phyloP scores from a whole-genome alignment of 2,113 vertebrate species.

The Zosterops hypoxanthus region DNA sequence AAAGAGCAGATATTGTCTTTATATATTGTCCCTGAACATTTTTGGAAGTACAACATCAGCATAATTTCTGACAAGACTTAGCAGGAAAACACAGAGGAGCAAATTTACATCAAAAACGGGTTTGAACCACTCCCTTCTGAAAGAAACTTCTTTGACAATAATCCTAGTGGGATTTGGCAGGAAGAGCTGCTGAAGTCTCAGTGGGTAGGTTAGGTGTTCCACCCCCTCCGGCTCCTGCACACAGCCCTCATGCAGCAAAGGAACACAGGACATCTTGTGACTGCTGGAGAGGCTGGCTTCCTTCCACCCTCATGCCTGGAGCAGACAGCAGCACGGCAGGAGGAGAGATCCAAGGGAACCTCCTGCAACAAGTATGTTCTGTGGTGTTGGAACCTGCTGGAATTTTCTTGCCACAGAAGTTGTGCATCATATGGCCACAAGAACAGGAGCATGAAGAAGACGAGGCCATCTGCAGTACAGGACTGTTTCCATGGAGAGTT shows the following conservation, averaged over 20 bases:
- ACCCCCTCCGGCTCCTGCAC: background rate
- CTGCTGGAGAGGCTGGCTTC: background rate
- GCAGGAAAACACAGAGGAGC: background rate
- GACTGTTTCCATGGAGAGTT: background rate
- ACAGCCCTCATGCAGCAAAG: background rate
- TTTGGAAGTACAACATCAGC: background rate
- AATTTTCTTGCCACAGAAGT: background rate
- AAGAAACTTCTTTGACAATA: background rate
- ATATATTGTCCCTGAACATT: background rate
- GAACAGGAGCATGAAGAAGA: background rate
- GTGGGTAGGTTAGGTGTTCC: background rate
- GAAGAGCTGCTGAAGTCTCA: background rate
- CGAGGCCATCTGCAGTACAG: background rate
- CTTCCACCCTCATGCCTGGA: background rate
- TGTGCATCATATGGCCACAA: background rate
- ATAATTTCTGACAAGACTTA: background rate
- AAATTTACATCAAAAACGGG: background rate
- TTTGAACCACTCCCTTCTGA: background rate
- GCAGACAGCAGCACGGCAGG: rapidly evolving
- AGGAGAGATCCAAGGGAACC: background rate
- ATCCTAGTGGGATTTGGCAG: background rate
- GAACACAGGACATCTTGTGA: rapidly evolving
- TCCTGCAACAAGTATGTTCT: background rate
- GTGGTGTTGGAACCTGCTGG: background rate
- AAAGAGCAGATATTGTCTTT: background rate